A percentile compares a stretch with the other conserved stretches of the same genome.
Evolutionary conservation across 1,140 invertebrate genomes (phyloP).

Genomic region (Dendroctonus valens): DNA sequence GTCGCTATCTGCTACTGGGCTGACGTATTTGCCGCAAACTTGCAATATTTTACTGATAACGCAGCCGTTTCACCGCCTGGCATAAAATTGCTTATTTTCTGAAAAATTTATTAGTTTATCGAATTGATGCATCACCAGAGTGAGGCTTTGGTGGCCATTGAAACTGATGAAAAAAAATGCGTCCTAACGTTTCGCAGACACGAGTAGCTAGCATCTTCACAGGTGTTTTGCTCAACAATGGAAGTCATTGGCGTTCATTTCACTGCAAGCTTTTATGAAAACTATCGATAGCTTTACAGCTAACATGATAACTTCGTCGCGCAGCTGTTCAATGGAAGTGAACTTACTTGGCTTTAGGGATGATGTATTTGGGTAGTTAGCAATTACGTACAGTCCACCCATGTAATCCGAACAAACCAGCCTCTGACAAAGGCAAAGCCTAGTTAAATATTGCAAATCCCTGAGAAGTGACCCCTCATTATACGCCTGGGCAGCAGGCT

Average conservation of each 20-base stretch:
- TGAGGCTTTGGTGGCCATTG: no score
- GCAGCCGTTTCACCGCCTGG: neutral
- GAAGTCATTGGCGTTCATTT: no score
- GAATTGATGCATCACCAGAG: neutral
- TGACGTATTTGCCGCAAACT: neutral
- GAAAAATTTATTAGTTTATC: neutral
- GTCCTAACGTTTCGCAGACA: neutral
- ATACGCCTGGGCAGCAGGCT: neutral
- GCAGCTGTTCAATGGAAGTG: no score
- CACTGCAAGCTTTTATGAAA: no score
- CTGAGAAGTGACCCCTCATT: neutral
- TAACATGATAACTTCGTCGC: no score
- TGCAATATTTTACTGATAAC: conserved; percentile 1
- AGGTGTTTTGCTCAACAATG: no score
- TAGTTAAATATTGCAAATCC: neutral
- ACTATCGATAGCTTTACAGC: no score
- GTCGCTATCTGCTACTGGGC: neutral
- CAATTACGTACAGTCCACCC: no score
- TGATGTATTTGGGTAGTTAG: no score
- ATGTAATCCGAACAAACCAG: no score
- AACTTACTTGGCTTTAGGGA: no score
- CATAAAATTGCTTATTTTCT: neutral
- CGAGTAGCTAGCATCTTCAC: neutral
- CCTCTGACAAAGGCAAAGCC: no score
- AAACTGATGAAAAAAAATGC: neutral